Evolutionary conservation across 92 coral and sea anemone species (phyloP).

Genomic region (Epizoanthus stellaris): DNA sequence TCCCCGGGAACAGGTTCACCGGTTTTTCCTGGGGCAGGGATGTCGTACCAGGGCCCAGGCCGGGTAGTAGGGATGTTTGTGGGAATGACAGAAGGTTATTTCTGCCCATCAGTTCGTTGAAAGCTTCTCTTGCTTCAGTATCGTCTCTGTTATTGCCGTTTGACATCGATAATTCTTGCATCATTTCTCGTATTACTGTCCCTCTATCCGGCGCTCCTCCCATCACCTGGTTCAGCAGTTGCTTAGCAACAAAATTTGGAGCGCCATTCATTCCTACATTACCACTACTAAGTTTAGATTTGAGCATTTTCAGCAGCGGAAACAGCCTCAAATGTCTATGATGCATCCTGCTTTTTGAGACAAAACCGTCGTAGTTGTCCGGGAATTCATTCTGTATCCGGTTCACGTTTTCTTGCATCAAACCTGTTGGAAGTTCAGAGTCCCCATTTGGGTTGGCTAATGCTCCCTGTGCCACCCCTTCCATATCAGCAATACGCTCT

Average conservation of each 20-base stretch:
- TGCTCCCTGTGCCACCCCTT: background rate
- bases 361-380: slow-evolving; percentile 63
- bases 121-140: slow-evolving; percentile 74
- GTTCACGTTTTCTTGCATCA: slow-evolving; percentile 15
- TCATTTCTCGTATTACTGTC: slow-evolving; percentile 84
- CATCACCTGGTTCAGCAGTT: slow-evolving; percentile 71
- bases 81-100: slow-evolving; percentile 55
- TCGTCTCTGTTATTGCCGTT: slow-evolving; percentile 72
- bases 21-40: slow-evolving; percentile 22
- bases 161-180: slow-evolving; percentile 82
- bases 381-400: slow-evolving; percentile 50
- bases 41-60: slow-evolving; percentile 25
- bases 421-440: slow-evolving; percentile 32
- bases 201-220: slow-evolving; percentile 78
- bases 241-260: slow-evolving; percentile 64
- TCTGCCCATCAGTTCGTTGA: slow-evolving; percentile 69
- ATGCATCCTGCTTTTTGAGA: slow-evolving; percentile 13
- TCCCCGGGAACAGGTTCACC: slow-evolving; percentile 11
- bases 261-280: slow-evolving; percentile 33
- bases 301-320: slow-evolving; percentile 71
- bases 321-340: slow-evolving; percentile 56
- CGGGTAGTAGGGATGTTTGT: slow-evolving; percentile 21
- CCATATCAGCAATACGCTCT: background rate
- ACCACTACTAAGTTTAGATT: slow-evolving; percentile 57
- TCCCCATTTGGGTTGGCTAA: background rate